Evolutionary conservation across 2,113 vertebrate genomes (phyloP), one percentile per base, ranked within the genome.

Genomic region (Apeltes quadracus): DNA sequence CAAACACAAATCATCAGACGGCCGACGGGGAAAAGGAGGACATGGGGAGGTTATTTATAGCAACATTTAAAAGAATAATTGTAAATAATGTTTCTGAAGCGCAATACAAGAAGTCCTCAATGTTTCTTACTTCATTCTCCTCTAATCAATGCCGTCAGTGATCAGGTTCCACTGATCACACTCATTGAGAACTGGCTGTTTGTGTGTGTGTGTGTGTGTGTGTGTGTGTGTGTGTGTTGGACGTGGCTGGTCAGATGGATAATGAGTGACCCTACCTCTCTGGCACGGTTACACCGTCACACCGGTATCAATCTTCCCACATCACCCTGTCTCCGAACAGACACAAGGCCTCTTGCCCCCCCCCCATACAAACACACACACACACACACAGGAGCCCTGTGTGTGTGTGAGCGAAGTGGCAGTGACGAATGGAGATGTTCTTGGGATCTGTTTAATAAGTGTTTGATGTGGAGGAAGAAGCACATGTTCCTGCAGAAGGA

Each of bases 381-480:
- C 50, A 57, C 55, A 53, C 46, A 56, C 61, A 57, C 67, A 27
- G 46, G 59, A 68, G 68, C 64, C 61, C 51, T n/a, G 72, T 3
- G 72, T 27, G 75, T 81, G 81, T 51, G n/a, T 90, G 85, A 80
- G 86, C 13, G 44, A 72, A 74, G 56, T 89, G 87, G 88, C 88
- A 84, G 78, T 91, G 90, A 90, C 88, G 76, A 91, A 92, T 92
- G 90, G 76, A 84, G 87, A 88, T 85, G 83, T 87, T 91, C 81
- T 82, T 81, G 79, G 86, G 81, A 87, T 88, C 84, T 85, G 77
- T 90, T 87, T 90, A 87, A 91, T 90, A 88, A 79, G 88, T 89
- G 87, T 90, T 83, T 69, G 87, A 20, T 22, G 38, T 55, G 55
- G 44, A 74, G 73, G 57, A 32, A 48, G 34, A 39, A 22, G 51